Conservation (phyloP, 2,888 invertebrate genomes). For the Linyphia triangularis region DNA sequence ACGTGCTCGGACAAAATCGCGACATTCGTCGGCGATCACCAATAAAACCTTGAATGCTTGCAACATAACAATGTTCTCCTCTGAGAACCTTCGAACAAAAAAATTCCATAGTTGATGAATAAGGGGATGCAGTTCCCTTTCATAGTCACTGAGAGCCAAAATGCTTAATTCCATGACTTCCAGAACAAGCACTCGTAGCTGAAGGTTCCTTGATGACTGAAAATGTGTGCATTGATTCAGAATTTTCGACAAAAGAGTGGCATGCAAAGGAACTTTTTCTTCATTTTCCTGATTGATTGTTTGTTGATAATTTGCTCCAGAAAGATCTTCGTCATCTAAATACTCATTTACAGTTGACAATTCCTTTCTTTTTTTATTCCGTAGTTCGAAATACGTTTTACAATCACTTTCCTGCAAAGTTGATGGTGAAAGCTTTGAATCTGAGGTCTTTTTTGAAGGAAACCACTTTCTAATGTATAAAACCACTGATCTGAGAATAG, state of each 20-base stretch:
- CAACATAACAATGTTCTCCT: constrained; percentile 45
- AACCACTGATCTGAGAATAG: constrained; percentile 17
- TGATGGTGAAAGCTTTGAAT: background rate
- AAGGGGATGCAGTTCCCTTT: constrained; percentile 52
- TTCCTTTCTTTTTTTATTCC: background rate
- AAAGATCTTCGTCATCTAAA: background rate
- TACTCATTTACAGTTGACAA: background rate
- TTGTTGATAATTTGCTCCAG: too few species aligned
- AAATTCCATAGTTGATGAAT: constrained; percentile 71
- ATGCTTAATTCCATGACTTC: constrained; percentile 56
- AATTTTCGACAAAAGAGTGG: constrained; percentile 26
- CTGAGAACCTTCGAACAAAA: constrained; percentile 61
- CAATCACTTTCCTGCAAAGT: background rate
- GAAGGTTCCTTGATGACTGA: constrained; percentile 41
- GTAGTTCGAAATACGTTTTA: background rate
- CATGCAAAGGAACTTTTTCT: constrained; percentile 40
- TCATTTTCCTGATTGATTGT: constrained; percentile 6
- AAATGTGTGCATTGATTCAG: constrained; percentile 60
- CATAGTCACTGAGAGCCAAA: constrained; percentile 44
- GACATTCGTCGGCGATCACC: constrained; percentile 60
- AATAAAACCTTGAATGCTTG: constrained; percentile 68
- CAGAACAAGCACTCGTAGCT: constrained; percentile 24
- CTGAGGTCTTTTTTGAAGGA: constrained; percentile 5
- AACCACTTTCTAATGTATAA: constrained; percentile 50
- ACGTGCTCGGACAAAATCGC: constrained; percentile 65